Evolutionary conservation across 2,888 invertebrate genomes (phyloP), one percentile per base, ranked within the genome.

Genomic region (Macrophya alboannulata): DNA sequence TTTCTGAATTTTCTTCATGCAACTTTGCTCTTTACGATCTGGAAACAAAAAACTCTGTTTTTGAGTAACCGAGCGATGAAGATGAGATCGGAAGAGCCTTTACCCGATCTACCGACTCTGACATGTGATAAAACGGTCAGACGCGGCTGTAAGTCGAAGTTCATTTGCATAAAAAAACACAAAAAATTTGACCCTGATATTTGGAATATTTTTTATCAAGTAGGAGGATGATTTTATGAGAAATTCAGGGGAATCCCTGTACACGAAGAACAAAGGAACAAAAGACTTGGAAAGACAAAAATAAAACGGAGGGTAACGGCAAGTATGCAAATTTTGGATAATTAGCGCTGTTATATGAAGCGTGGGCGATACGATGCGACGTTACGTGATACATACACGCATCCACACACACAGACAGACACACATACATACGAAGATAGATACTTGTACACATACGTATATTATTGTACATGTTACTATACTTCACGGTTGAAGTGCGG

Each of bases 341-440:
- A 93, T 93, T 93, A 93, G 92, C 89, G 92, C 89, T 90, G 90
- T 88, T 91, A 91, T 91, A 92, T 91, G 92, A 92, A 90, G 90
- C 92, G 90, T 91, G 77, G 77, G 90, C 88, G 88, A 89, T 81
- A 81, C 62, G 40, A 40, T 43, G 81, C 81, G 62, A 62, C 65
- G 59, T 9, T n/a, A 9, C 45, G 48, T 37, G 55, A 31, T 77
- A 25, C n/a, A 48, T 1, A 76, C n/a, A 76, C 65, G n/a, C 43
- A 5, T n/a, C n/a, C n/a, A n/a, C n/a, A 65, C 62, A 2, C 0
- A 37, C 40, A 55, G 25, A 8, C 6, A 55, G 2, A n/a, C 8
- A 55, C n/a, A n/a, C 55, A 8, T 48, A 48, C 21, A 62, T 21
- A 81, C 4, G 10, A 17, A 55, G 8, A 62, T 37, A 76, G 12